phyloP scores from a whole-genome alignment of 2,888 invertebrate species.

The Patella ulyssiponensis region DNA sequence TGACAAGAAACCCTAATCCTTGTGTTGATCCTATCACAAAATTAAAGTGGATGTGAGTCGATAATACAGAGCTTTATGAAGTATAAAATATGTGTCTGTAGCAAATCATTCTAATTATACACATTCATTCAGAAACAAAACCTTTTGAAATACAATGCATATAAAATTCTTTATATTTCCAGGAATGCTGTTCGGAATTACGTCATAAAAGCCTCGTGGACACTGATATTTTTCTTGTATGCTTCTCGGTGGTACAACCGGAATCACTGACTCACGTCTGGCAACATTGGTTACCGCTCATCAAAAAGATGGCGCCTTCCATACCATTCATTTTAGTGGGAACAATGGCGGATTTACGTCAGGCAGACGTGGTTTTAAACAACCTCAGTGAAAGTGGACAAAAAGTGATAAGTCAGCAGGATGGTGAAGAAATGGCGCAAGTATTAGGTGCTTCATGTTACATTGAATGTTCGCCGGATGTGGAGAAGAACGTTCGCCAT shows the following conservation, averaged over 20 bases:
- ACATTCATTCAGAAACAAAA: too few species aligned
- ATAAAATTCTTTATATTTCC: conserved; percentile 21
- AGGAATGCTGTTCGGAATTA: conserved; percentile 48
- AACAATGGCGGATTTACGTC: conserved; percentile 56
- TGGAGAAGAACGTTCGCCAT: conserved; percentile 54
- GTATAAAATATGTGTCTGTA: too few species aligned
- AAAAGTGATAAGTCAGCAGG: conserved; percentile 43
- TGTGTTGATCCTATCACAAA: too few species aligned
- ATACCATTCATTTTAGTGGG: conserved; percentile 59
- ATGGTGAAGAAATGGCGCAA: conserved; percentile 46
- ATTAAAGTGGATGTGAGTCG: too few species aligned
- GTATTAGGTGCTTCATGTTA: conserved; percentile 56
- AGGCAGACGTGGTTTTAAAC: conserved; percentile 42
- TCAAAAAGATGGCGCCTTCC: conserved; percentile 47
- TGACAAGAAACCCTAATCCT: too few species aligned
- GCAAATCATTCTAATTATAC: too few species aligned
- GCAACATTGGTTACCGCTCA: conserved; percentile 55
- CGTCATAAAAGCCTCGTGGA: conserved; percentile 48
- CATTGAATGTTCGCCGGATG: conserved; percentile 56
- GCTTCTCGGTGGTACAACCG: conserved; percentile 59
- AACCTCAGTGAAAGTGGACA: conserved; percentile 45
- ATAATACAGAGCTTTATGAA: too few species aligned
- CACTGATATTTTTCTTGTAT: conserved; percentile 59
- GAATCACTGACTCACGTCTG: conserved; percentile 52
- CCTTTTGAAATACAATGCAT: too few species aligned